These are phyloP conservation scores for Chrysolina oricalcia DNA, from an alignment of 2,888 invertebrate species.

Conservation along the genomic window DNA sequence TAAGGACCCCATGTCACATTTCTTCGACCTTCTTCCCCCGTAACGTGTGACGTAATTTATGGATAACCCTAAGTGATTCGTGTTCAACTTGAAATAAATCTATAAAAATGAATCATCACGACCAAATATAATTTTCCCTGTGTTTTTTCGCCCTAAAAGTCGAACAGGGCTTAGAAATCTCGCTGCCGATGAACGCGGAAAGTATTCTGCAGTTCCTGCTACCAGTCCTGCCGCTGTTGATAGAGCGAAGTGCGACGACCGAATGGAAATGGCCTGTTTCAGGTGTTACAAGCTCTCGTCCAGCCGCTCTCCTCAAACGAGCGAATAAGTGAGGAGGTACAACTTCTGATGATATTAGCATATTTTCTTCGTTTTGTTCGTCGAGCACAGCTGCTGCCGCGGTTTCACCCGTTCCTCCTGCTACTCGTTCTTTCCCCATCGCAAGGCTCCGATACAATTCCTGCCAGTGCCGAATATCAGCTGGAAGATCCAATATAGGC, in stretches of 20 bases:
- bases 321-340: slow-evolving; percentile 62
- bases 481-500: neutral
- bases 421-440: neutral
- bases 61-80: no score
- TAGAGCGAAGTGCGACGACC: slow-evolving; percentile 46
- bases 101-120: no score
- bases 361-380: slow-evolving; percentile 55
- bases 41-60: no score
- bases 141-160: neutral
- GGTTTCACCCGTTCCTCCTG: slow-evolving; percentile 5
- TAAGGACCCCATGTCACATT: no score
- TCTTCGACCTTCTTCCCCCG: no score
- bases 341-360: slow-evolving; percentile 66
- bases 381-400: slow-evolving; percentile 24
- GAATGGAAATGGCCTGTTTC: slow-evolving; percentile 64
- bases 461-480: neutral
- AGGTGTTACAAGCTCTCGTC: slow-evolving; percentile 64
- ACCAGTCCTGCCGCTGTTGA: slow-evolving; percentile 45
- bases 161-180: neutral
- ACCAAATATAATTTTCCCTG: no score
- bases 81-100: no score
- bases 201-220: slow-evolving; percentile 49
- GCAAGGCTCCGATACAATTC: slow-evolving; percentile 1
- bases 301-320: slow-evolving; percentile 60
- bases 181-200: neutral